Evolutionary conservation across 2,888 invertebrate genomes (phyloP).

Genomic region (Drosophila phalerata): DNA sequence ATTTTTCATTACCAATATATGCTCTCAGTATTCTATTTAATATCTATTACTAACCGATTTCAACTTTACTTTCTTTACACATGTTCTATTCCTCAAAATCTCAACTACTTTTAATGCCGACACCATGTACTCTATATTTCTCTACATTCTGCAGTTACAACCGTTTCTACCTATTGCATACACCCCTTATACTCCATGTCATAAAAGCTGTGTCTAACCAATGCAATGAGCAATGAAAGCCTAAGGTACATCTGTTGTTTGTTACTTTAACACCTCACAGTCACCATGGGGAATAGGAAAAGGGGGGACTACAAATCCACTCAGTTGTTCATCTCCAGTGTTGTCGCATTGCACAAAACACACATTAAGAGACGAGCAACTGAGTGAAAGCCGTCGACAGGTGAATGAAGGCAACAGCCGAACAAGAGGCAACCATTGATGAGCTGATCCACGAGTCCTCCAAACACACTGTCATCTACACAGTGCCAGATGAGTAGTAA

Average conservation of each 20-base stretch:
- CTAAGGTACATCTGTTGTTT: constrained; percentile 42
- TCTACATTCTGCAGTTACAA: too few relatives aligned
- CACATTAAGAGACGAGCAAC: constrained; percentile 49
- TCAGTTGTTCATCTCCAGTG: constrained; percentile 22
- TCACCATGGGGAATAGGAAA: constrained; percentile 18
- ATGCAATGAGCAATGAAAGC: constrained; percentile 34
- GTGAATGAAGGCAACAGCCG: constrained; percentile 40
- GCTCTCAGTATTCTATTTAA: too few relatives aligned
- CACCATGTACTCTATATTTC: too few relatives aligned
- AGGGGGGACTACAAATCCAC: constrained; percentile 26
- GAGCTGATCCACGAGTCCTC: constrained; percentile 18
- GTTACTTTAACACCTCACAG: constrained; percentile 54
- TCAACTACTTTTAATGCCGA: too few relatives aligned
- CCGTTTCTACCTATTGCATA: neutral
- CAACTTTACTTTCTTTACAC: too few relatives aligned
- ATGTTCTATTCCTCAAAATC: too few relatives aligned
- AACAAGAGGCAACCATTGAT: constrained; percentile 40
- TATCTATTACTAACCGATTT: too few relatives aligned
- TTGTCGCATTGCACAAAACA: constrained; percentile 42
- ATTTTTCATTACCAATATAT: too few relatives aligned
- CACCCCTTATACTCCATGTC: neutral
- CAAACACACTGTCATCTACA: constrained; percentile 34
- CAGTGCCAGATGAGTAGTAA: constrained; percentile 19
- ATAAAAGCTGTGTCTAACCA: constrained; percentile 22
- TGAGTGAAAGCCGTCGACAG: constrained; percentile 52